Conservation (phyloP, 1,140 invertebrate species). For the Lepidurus packardi region DNA sequence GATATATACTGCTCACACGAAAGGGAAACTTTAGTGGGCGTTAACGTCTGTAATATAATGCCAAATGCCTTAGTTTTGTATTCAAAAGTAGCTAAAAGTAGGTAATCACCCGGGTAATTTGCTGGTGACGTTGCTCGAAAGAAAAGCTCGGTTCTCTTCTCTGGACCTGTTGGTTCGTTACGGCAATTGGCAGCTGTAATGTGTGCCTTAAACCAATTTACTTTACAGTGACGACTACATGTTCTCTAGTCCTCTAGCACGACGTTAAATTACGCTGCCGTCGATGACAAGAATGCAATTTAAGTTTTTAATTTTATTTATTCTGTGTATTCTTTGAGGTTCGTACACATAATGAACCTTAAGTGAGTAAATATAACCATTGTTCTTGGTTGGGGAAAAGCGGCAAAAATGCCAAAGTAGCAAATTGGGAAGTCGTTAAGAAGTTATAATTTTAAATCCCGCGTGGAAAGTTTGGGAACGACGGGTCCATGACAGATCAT, state of each 20-base stretch:
- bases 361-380: too few species aligned
- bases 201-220: background rate
- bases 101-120: background rate
- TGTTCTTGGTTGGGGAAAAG: too few species aligned
- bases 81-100: background rate
- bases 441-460: too few species aligned
- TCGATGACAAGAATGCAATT: background rate
- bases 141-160: too few species aligned
- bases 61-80: background rate
- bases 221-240: background rate
- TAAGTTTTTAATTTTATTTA: background rate
- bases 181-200: background rate
- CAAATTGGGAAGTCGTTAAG: too few species aligned
- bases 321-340: too few species aligned
- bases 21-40: background rate
- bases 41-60: background rate
- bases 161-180: background rate
- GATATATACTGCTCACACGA: background rate
- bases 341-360: background rate
- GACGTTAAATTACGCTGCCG: too few species aligned
- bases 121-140: too few species aligned
- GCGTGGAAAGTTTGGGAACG: too few species aligned
- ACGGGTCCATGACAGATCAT: too few species aligned
- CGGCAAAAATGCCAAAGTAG: too few species aligned
- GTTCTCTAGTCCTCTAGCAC: background rate